Base-by-base conservation (phyloP, 2,888 invertebrate genomes). In the Cheilosia urbana region DNA sequence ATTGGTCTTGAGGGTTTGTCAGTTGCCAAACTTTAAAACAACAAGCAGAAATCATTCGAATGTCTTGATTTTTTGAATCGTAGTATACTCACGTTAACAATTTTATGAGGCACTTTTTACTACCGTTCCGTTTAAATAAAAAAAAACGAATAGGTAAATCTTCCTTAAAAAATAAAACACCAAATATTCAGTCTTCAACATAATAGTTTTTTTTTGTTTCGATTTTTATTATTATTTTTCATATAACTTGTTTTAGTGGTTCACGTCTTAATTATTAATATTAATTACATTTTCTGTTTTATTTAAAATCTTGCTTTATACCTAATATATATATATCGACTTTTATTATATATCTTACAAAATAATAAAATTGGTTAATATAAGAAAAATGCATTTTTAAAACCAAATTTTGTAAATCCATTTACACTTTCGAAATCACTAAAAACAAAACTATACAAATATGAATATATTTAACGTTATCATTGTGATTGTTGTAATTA, bases 151-250 rank as follows among this genome's bases (percentile, higher is more conserved):
- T 24, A 62, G 19, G 13, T 34, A 63, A 30, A 17, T 34, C 17
- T 47, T n/a, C 11, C 19, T 2, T 24, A 69, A 81, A 40, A 40
- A 76, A 42, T 51, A 65, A 68, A 63, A 73, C 57, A 51, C 17
- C 17, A 17, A 17, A 21, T 24, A 5, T 75, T 85, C 85, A 85
- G 85, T 85, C 85, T 85, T 85, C 80, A 85, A 85, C 85, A 85
- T 85, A 71, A 77, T 80, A 81, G 76, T 80, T 85, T 82, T 69
- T 27, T 37, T 72, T 78, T n/a, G n/a, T 69, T 62, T 6, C 24
- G n/a, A n/a, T 27, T 27, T 34, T 45, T 66, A 27, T 75, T 58
- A 27, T 24, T 78, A 62, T 69, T 66, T 62, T 42, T 62, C 57
- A 81, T 72, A 66, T 51, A 77, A 60, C 68, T 77, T 66, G 47